Percentiles rank a stretch among this genome's conserved stretches.
phyloP scores from a whole-genome alignment of 2,113 vertebrate species.

The Leiothrix lutea region DNA sequence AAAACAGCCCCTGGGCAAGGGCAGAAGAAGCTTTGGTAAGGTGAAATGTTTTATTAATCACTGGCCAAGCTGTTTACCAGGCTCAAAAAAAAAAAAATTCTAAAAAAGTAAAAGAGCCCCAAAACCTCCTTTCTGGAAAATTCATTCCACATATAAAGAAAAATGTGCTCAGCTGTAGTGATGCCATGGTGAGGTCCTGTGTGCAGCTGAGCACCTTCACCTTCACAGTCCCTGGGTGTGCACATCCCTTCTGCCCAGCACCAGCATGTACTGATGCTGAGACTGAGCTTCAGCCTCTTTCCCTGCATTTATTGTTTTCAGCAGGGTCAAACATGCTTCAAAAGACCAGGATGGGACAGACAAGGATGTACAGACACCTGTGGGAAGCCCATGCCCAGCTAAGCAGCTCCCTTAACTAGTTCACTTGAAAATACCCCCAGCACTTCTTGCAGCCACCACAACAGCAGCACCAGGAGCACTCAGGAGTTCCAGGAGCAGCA shows the following conservation, averaged over 20 bases:
- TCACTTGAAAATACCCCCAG: background rate
- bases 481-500: background rate
- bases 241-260: background rate
- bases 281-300: background rate
- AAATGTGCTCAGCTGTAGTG: background rate
- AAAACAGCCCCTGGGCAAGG: background rate
- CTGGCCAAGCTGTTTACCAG: background rate
- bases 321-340: background rate
- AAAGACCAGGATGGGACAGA: background rate
- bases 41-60: background rate
- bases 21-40: background rate
- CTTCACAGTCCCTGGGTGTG: fast-evolving
- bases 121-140: background rate
- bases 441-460: fast-evolving
- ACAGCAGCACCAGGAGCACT: fast-evolving
- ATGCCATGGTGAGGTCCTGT: fast-evolving
- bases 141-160: background rate
- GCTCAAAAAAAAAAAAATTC: background rate
- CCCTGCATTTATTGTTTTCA: background rate
- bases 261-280: fast-evolving
- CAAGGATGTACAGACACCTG: background rate
- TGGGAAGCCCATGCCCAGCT: fast-evolving
- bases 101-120: background rate
- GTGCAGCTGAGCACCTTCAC: background rate
- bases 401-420: too few relatives aligned